A percentile compares a stretch with the other conserved stretches of the same genome.
Conservation (phyloP, 2,888 invertebrate species). For the Pegoplata infirma region DNA sequence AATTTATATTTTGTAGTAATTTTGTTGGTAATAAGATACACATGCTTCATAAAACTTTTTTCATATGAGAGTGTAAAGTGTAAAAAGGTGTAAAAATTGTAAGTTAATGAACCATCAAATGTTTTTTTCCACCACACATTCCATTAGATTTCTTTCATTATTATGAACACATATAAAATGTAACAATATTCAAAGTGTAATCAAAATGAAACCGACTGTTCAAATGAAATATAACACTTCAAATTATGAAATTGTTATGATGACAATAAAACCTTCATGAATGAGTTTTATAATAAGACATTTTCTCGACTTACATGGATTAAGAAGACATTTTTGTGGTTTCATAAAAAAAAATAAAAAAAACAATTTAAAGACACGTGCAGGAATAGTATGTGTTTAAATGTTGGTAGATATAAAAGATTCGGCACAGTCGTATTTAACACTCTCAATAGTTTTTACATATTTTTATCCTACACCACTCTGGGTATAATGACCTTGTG, state of each 20-base stretch:
- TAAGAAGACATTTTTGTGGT: too few species aligned
- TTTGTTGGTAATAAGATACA: not conserved
- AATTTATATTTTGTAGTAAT: not conserved
- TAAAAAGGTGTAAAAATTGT: slow-evolving; percentile 43
- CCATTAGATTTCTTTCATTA: too few species aligned
- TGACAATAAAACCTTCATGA: not conserved
- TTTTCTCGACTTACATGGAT: too few species aligned
- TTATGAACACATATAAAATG: slow-evolving; percentile 2
- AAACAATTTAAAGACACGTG: too few species aligned
- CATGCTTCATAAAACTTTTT: slow-evolving; percentile 7
- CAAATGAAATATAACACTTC: slow-evolving; percentile 17
- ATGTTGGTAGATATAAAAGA: too few species aligned
- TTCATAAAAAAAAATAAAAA: too few species aligned
- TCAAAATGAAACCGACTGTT: slow-evolving; percentile 27
- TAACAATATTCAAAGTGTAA: slow-evolving; percentile 20
- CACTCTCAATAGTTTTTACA: too few species aligned
- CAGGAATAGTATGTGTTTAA: too few species aligned
- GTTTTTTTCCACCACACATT: not conserved
- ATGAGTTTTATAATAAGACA: not conserved
- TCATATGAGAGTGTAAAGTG: slow-evolving; percentile 1
- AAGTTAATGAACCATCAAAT: slow-evolving; percentile 34
- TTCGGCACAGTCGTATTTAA: too few species aligned
- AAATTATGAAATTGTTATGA: slow-evolving; percentile 29
- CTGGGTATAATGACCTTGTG: too few species aligned
- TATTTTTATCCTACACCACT: too few species aligned